Base-by-base conservation (phyloP, 2,797 vertebrate species). In the Microchirus variegatus region DNA sequence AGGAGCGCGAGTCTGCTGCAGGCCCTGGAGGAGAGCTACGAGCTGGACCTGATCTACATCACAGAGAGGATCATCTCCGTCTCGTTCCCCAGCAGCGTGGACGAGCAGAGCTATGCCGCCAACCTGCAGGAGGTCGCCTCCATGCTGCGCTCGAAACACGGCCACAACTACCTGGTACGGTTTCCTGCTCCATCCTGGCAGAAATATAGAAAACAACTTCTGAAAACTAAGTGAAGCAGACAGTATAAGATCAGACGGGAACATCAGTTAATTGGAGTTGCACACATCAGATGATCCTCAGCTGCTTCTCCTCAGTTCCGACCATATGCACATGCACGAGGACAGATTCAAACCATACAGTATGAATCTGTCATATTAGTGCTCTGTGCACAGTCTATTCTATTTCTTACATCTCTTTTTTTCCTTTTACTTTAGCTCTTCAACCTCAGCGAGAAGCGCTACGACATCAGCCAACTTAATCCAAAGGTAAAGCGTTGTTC, bases 131-230 rank as follows among this genome's bases (percentile, higher is more conserved):
- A 99, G 85, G 97, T 99, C 71, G 96, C 97, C 40, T 95, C 94
- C 87, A 99, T 99, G 97, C 94, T 99, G 79, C 94, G 94, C 82
- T 99, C 96, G 85, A 99, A 99, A 87, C 97, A 99, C 1, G 96
- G 94, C 0, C 93, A 97, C 77, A 96, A 93, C 88, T 99, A 99
- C 48, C 89, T 99, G 95, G 97, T 99, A 77, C 87, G 82, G 9
- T 9, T 52, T 36, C 40, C 38, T 46, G 18, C 9, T 11, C 12
- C 17, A 18, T 15, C 16, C 31, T 35, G 35, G 15, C 16, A 12
- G 22, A 16, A 15, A 22, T 0, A 4, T 22, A 37, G 3, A 12
- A 38, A 22, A 38, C 37, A 22, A 44, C 51, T 10, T 16, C 22
- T 22, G 4, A 31, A 4, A 15, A 59, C 41, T 13, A 16, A 62